A percentile compares a stretch with the other conserved stretches of the same genome.
Evolutionary conservation across 2,113 vertebrate genomes (phyloP).

Genomic region (Irena cyanogastra): DNA sequence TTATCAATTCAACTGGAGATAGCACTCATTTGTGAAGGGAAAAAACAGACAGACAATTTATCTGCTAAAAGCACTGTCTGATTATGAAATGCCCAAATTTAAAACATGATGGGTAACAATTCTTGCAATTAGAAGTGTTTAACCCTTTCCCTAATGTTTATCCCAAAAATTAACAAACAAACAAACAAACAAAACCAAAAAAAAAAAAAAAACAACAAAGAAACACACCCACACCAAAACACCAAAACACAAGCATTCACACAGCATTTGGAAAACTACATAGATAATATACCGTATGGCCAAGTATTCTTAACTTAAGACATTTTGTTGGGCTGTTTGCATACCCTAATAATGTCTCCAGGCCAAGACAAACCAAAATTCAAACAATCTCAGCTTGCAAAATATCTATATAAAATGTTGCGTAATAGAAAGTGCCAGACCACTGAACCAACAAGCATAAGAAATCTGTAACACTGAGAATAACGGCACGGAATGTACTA

Average conservation of each 20-base stretch:
- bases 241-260: neutral
- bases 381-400: neutral
- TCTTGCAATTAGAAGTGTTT: neutral
- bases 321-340: neutral
- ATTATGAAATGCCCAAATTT: neutral
- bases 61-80: neutral
- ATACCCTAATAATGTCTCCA: neutral
- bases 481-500: neutral
- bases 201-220: neutral
- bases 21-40: neutral
- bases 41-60: neutral
- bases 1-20: neutral
- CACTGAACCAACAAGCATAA: neutral
- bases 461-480: neutral
- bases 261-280: neutral
- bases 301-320: neutral
- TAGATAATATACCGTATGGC: neutral
- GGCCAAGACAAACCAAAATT: neutral
- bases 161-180: too few species aligned
- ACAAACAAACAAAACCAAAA: too few species aligned
- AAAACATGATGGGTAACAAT: neutral
- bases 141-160: neutral
- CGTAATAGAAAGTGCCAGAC: neutral
- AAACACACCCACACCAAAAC: neutral
- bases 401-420: neutral